Base-by-base conservation (phyloP, 2,113 vertebrate genomes). In the Dicaeum eximium region DNA sequence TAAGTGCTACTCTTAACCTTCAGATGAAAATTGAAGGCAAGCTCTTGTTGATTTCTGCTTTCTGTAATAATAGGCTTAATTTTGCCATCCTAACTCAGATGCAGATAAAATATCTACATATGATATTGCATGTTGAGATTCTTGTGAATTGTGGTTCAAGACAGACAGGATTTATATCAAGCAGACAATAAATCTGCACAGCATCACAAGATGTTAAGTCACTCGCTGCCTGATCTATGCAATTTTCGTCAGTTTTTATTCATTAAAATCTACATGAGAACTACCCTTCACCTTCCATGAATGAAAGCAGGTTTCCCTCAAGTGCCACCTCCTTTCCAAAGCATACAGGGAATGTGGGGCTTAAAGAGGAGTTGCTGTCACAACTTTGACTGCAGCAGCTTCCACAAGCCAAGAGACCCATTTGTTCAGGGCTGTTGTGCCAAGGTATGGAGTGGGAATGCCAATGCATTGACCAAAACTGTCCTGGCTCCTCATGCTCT, bases 311-410 rank as follows among this genome's bases (percentile, higher is more conserved):
- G 10, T 10, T 73, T 30, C 7, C 6, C 25, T 40, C 4, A 31
- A 31, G 15, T 10, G 22, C 25, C 22, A 38, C 13, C 15, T 74
- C 37, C 48, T 20, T n/a, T 72, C 22, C 30, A 64, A 64, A 88
- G 10, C 3, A 25, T 5, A 2, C 1, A 4, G 20, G 20, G 11
- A 8, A 64, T 20, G 5, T 56, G 50, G 15, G 15, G 5, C 25
- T 72, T 14, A 5, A 22, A 27, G 1, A 45, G 17, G 10, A 45
- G 7, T 12, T 54, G 14, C 15, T 61, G 9, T 58, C 48, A 24
- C 12, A 64, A 7, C 35, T 77, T 45, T 62, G 54, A 33, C 11
- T 25, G 9, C 28, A 45, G 58, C 7, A 73, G 38, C 11, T 69
- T 90, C 44, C 38, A 54, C 8, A 20, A 50, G 13, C 19, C 21